phyloP scores from a whole-genome alignment of 2,113 vertebrate genomes.

The Circaetus gallicus region DNA sequence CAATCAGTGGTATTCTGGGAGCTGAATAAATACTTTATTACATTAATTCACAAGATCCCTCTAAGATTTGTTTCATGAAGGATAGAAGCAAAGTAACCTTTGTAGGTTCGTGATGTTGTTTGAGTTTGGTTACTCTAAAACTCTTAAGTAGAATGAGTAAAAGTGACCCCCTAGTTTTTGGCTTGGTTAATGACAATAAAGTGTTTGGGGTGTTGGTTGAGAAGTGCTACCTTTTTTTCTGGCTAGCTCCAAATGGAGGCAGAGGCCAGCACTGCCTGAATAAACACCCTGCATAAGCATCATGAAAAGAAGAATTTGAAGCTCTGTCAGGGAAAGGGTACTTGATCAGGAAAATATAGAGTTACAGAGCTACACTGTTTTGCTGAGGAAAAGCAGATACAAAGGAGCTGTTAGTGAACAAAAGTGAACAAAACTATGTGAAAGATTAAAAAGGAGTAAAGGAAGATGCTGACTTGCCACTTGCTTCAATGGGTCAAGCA shows the following conservation, averaged over 20 bases:
- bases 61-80: not conserved
- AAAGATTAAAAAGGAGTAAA: not conserved
- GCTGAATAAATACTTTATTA: not conserved
- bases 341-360: not conserved
- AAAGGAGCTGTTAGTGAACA: not conserved
- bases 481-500: not conserved
- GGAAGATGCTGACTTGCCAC: not conserved
- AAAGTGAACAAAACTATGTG: not conserved
- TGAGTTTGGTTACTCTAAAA: not conserved
- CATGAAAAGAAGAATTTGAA: not conserved
- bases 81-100: not conserved
- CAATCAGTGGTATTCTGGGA: not conserved
- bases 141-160: not conserved
- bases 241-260: not conserved
- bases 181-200: not conserved
- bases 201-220: rapidly evolving
- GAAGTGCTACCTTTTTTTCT: not conserved
- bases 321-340: not conserved
- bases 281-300: not conserved
- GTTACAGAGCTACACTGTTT: not conserved
- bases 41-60: not conserved
- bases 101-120: not conserved
- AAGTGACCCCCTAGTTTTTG: not conserved
- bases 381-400: not conserved
- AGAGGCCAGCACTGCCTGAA: not conserved